Conservation (phyloP, 2,888 invertebrate species). For the Bombyx huttoni region DNA sequence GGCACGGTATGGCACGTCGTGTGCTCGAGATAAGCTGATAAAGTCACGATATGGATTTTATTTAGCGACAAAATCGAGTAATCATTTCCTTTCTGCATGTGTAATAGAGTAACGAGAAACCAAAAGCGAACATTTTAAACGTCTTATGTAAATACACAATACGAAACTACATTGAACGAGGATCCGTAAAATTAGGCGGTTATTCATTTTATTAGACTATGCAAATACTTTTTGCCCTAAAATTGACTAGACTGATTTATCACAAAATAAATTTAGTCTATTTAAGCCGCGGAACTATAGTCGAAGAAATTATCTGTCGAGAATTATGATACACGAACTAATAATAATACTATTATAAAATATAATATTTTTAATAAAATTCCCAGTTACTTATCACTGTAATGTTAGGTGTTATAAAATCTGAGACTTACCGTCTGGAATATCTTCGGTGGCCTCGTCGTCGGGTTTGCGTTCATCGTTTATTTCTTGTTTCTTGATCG, state of each 20-base stretch:
- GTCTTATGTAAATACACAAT: background rate
- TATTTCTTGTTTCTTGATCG: conserved; percentile 61
- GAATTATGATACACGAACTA: no score
- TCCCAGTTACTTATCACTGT: background rate
- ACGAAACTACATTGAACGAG: background rate
- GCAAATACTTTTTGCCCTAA: background rate
- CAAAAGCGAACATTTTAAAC: background rate
- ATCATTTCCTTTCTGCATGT: background rate
- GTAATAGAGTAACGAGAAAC: background rate
- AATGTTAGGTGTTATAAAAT: background rate
- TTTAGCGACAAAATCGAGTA: background rate
- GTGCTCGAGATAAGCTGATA: conserved; percentile 65
- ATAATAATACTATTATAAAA: no score
- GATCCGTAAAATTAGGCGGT: background rate
- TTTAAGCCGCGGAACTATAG: no score
- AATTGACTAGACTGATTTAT: background rate
- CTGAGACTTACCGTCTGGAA: conserved; percentile 50
- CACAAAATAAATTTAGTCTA: background rate
- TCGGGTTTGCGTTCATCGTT: conserved; percentile 57
- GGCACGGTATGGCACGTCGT: conserved; percentile 54
- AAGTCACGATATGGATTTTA: conserved; percentile 49
- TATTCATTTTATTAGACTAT: no score
- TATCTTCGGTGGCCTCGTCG: conserved; percentile 46
- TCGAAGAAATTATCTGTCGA: no score
- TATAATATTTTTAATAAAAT: no score